phyloP scores from a whole-genome alignment of 2,797 vertebrate species.

The Bradypodion ventrale region DNA sequence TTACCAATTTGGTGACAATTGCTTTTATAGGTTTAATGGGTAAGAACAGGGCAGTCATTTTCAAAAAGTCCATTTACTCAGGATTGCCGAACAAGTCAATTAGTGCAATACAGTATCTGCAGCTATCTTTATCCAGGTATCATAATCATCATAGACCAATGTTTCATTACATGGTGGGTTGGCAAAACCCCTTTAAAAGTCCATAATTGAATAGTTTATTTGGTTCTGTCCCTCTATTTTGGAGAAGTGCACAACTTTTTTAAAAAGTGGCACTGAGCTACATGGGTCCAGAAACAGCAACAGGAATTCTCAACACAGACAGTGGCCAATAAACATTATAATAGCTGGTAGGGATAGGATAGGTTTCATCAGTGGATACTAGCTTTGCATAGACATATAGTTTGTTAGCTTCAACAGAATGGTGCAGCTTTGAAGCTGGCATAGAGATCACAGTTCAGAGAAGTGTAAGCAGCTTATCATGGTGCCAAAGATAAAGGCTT shows the following conservation, averaged over 20 bases:
- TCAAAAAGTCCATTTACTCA: background rate
- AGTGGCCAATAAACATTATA: background rate
- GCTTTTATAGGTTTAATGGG: constrained; percentile 41
- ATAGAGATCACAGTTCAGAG: background rate
- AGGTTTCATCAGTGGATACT: background rate
- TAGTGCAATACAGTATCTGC: background rate
- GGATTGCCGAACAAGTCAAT: background rate
- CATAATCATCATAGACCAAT: constrained; percentile 3
- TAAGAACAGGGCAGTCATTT: constrained; percentile 10
- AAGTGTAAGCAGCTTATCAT: constrained; percentile 48
- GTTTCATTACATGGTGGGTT: constrained; percentile 6
- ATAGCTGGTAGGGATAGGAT: background rate
- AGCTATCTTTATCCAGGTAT: constrained; percentile 22
- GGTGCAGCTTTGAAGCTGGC: background rate
- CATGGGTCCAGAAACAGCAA: background rate
- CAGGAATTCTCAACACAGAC: rapidly evolving
- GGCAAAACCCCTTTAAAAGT: background rate
- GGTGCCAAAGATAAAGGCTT: constrained; percentile 47
- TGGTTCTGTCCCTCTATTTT: background rate
- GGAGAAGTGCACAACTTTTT: background rate
- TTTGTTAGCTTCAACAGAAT: background rate
- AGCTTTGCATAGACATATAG: background rate
- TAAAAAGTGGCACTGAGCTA: background rate
- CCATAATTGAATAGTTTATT: background rate
- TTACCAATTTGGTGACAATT: constrained; percentile 21